Conservation (phyloP, 2,797 vertebrate genomes). For the Trematocara caparti region DNA sequence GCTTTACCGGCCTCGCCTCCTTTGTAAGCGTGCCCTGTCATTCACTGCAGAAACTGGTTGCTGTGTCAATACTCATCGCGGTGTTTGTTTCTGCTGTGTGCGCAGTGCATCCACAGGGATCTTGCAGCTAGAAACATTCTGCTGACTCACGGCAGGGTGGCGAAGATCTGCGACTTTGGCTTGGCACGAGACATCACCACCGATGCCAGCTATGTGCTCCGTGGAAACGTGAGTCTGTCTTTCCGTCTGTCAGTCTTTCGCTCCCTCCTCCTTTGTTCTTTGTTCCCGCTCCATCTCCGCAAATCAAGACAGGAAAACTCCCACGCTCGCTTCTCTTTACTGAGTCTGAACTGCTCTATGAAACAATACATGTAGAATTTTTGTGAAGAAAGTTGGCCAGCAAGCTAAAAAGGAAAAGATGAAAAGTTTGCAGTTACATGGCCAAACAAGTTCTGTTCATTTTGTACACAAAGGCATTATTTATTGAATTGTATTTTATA, state of each 20-base stretch:
- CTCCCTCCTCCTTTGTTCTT: not conserved
- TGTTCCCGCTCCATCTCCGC: not conserved
- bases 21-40: not conserved
- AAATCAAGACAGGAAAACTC: not conserved
- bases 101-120: slow-evolving; percentile 95
- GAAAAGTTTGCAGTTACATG: not conserved
- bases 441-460: not conserved
- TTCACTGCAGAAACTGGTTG: slow-evolving; percentile 1
- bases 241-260: not conserved
- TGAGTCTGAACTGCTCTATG: not conserved
- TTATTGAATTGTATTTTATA: not conserved
- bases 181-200: slow-evolving; percentile 95
- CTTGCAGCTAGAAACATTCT: slow-evolving; percentile 95
- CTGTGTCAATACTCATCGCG: slow-evolving; percentile 12
- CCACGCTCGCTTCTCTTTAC: not conserved
- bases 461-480: not conserved
- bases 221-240: slow-evolving; percentile 89
- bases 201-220: slow-evolving; percentile 94
- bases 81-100: slow-evolving; percentile 13
- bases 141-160: slow-evolving; percentile 92
- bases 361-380: not conserved
- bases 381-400: not conserved
- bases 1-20: not conserved
- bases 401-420: not conserved
- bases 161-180: slow-evolving; percentile 98